These are phyloP conservation scores for Pleuronectes platessa DNA, from an alignment of 2,113 vertebrate genomes.

Conservation along the genomic window DNA sequence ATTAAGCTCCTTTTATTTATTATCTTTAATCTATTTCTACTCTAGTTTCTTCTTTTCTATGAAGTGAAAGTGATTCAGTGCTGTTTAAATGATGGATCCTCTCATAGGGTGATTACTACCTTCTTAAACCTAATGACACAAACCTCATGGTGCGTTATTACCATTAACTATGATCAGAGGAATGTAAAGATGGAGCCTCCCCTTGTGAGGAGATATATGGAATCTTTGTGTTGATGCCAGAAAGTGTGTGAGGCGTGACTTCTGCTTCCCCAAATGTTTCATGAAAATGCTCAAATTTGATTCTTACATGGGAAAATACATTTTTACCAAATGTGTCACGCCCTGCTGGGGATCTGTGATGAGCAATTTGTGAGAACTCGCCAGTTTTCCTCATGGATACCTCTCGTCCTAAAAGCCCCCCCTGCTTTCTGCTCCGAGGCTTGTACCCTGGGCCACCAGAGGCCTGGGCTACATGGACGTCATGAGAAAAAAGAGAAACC, in stretches of 20 bases:
- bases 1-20: not conserved
- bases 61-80: not conserved
- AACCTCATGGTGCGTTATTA: too few species aligned
- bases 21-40: not conserved
- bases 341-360: too few species aligned
- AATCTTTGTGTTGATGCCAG: slow-evolving; percentile 35
- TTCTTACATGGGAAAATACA: not conserved
- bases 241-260: slow-evolving; percentile 44
- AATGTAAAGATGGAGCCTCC: not conserved
- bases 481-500: slow-evolving; percentile 39
- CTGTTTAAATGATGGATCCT: not conserved
- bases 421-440: not conserved
- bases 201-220: not conserved
- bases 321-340: slow-evolving; percentile 3
- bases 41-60: not conserved
- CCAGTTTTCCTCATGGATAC: slow-evolving; percentile 1
- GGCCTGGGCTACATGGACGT: slow-evolving; percentile 46
- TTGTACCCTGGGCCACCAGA: slow-evolving; percentile 23
- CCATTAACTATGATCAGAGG: not conserved
- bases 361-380: slow-evolving; percentile 24
- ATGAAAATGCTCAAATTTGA: slow-evolving; percentile 24
- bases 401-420: slow-evolving; percentile 31
- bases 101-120: not conserved
- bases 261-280: slow-evolving; percentile 49
- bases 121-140: not conserved